phyloP scores from a whole-genome alignment of 1,140 invertebrate species.

The Scylla paramamosain region DNA sequence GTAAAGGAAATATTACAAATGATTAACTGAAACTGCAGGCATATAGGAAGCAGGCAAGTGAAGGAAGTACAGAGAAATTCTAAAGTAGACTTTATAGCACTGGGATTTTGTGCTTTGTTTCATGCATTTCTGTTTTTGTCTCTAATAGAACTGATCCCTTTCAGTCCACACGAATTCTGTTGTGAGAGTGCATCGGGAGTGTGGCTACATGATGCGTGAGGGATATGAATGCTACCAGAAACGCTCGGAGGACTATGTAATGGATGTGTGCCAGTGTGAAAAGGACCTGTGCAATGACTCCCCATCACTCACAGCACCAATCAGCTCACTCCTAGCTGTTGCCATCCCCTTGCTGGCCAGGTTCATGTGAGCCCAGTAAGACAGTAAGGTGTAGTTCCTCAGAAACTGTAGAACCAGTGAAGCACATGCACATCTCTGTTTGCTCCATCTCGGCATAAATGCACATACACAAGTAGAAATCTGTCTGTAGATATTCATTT shows the following conservation, averaged over 20 bases:
- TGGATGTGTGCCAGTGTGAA: constrained; percentile 72
- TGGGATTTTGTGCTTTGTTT: too few species aligned
- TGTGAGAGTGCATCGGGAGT: constrained; percentile 64
- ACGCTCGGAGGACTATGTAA: constrained; percentile 67
- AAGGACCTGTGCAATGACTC: constrained; percentile 60
- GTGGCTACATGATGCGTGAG: constrained; percentile 61
- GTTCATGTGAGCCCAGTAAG: constrained; percentile 39
- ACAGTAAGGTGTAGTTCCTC: neutral
- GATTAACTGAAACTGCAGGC: too few species aligned
- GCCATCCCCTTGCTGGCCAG: constrained; percentile 54
- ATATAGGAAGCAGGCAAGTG: too few species aligned
- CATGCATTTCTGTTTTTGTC: too few species aligned
- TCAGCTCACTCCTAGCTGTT: constrained; percentile 49
- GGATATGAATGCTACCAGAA: constrained; percentile 72
- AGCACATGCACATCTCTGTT: neutral
- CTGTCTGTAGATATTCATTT: neutral
- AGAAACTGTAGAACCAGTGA: neutral
- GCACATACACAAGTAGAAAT: neutral
- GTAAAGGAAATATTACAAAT: too few species aligned
- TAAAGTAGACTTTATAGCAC: too few species aligned
- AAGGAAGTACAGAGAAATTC: too few species aligned
- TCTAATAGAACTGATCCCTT: neutral
- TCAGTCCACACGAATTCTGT: neutral
- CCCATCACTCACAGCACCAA: constrained; percentile 30
- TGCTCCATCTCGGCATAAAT: neutral